Base-by-base conservation (phyloP, 92 coral and sea anemone genomes). In the Siderastrea siderea region DNA sequence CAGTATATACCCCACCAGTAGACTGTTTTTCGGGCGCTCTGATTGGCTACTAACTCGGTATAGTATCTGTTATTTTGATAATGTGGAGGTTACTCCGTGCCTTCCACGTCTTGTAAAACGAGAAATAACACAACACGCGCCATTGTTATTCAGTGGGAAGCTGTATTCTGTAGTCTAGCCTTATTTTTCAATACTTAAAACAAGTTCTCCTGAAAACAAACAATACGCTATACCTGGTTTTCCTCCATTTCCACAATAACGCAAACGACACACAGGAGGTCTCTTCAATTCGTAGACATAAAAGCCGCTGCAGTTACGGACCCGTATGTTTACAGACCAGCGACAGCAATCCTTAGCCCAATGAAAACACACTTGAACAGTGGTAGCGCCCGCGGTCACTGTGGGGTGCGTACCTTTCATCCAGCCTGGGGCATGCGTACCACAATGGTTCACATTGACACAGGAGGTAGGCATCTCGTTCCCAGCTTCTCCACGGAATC, bases 301-400 rank as follows among this genome's bases (percentile, higher is more conserved):
- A 60, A 89, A 89, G 47, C 80, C 80, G 74, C 85, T 78, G 59
- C 92, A 89, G 71, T 89, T 89, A 59, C 89, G 86, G 14, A 84
- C 89, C n/a, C 46, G 64, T 4, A 89, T 85, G 47, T 47, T 17
- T 5, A 58, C 58, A 3, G 73, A 70, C 82, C 74, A 55, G 12
- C 47, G 47, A 67, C 92, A 89, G 54, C 77, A 67, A 26, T 55
- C 19, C 44, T 6, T 16, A 12, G 51, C 78, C 68, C 71, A 63
- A n/a, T 64, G 57, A 52, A 84, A 84, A 49, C 92, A 88, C 19
- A 78, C 92, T 19, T 79, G 78, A 3, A 73, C 61, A 19, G 50
- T 19, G 19, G 66, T 60, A 9, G 51, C 71, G 54, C 92, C 92
- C 47, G 84, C 74, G 11, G 71, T 74, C 15, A 70, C 67, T 7